Conservation (phyloP, 2,113 vertebrate species). For the Sprattus sprattus region DNA sequence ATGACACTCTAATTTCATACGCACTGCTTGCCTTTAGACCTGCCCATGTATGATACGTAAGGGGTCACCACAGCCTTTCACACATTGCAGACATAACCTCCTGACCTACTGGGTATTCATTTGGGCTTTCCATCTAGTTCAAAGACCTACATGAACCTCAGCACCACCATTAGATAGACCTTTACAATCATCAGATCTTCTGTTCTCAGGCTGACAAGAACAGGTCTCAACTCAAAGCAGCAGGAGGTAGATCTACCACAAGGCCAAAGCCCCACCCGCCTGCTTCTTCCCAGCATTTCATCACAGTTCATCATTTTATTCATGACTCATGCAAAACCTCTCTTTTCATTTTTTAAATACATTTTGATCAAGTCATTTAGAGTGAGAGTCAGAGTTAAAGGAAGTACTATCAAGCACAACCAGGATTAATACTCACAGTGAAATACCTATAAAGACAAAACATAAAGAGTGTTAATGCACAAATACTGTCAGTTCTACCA, state of each 20-base stretch:
- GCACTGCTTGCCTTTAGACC: too few species aligned
- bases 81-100: too few species aligned
- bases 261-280: too few species aligned
- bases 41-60: too few species aligned
- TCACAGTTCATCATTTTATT: not conserved
- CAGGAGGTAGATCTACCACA: too few species aligned
- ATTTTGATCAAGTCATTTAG: slow-evolving; percentile 25
- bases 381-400: not conserved
- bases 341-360: slow-evolving; percentile 7
- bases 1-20: too few species aligned
- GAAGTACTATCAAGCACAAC: slow-evolving; percentile 4
- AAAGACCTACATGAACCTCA: too few species aligned
- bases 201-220: too few species aligned
- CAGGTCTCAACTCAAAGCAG: too few species aligned
- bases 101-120: not conserved
- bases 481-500: slow-evolving; percentile 21
- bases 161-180: too few species aligned
- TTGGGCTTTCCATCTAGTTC: not conserved
- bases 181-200: too few species aligned
- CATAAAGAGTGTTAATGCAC: slow-evolving; percentile 23
- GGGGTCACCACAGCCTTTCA: too few species aligned
- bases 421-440: slow-evolving; percentile 32
- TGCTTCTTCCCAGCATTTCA: not conserved
- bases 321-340: slow-evolving; percentile 29
- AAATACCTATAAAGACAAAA: slow-evolving; percentile 24